These are phyloP conservation scores for Dicyrtomina minuta DNA, from an alignment of 2,888 invertebrate species.

Conservation along the genomic window DNA sequence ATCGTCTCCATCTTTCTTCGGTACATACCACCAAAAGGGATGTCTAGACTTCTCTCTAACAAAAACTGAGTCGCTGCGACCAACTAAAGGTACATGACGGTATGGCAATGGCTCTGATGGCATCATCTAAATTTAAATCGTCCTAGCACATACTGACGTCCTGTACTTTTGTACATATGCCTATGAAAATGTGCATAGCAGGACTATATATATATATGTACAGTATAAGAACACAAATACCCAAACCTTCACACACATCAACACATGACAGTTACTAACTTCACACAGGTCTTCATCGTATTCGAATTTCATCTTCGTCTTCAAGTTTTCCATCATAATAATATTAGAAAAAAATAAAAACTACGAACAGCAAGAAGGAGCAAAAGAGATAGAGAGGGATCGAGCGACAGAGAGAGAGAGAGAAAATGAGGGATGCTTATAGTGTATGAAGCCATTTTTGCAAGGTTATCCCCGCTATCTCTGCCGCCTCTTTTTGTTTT, in stretches of 20 bases:
- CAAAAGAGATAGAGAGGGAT: neutral
- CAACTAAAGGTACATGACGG: neutral
- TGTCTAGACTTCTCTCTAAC: neutral
- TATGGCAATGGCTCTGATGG: neutral
- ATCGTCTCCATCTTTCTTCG: neutral
- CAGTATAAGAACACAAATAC: neutral
- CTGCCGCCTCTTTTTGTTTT: neutral
- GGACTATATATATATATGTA: no score
- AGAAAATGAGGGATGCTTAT: conserved; percentile 7
- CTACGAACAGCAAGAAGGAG: neutral
- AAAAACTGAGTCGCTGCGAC: neutral
- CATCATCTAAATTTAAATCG: no score
- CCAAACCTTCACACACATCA: no score
- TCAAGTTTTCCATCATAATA: no score
- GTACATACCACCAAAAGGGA: neutral
- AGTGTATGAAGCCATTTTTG: conserved; percentile 24
- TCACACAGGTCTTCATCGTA: neutral
- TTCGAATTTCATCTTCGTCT: neutral
- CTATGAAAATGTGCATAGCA: neutral
- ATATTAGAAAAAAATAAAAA: neutral
- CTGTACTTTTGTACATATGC: neutral
- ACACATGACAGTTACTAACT: no score
- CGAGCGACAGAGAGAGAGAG: neutral
- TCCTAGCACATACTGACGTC: no score
- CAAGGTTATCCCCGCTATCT: neutral